Percentiles rank a stretch among this genome's conserved stretches.
phyloP scores from a whole-genome alignment of 1,140 invertebrate species.

The Drosophila tristis region DNA sequence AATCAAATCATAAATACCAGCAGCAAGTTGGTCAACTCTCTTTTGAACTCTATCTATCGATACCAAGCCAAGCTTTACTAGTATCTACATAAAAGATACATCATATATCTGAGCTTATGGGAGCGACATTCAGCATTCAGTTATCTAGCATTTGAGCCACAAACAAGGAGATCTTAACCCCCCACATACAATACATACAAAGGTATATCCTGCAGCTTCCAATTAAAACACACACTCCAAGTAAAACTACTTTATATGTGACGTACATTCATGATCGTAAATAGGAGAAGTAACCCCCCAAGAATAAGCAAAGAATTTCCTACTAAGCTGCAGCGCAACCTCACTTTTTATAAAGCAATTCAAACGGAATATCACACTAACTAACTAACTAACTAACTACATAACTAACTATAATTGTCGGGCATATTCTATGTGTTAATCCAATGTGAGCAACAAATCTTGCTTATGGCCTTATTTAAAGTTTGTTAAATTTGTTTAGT shows the following conservation, averaged over 20 bases:
- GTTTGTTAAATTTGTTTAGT: constrained; percentile 62
- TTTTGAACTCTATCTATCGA: constrained; percentile 15
- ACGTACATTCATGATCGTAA: no score
- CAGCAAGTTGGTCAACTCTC: constrained; percentile 1
- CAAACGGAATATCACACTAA: constrained; percentile 18
- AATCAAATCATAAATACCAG: constrained; percentile 6
- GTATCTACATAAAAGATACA: no score
- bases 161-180: neutral
- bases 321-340: constrained; percentile 49
- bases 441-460: constrained; percentile 42
- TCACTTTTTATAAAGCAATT: constrained; percentile 65
- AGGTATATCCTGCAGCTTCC: constrained; percentile 60
- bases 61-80: constrained; percentile 3
- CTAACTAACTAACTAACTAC: constrained; percentile 15
- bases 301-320: constrained; percentile 34
- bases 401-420: constrained; percentile 12
- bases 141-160: no score
- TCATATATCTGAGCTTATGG: constrained; percentile 14
- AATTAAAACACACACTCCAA: constrained; percentile 14
- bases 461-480: constrained; percentile 66
- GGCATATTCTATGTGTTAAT: constrained; percentile 46
- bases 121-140: no score
- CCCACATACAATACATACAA: constrained; percentile 4
- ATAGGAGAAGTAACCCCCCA: no score
- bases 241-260: no score